Base-by-base conservation (phyloP, 2,113 vertebrate species). In the Megaceryle maxima region DNA sequence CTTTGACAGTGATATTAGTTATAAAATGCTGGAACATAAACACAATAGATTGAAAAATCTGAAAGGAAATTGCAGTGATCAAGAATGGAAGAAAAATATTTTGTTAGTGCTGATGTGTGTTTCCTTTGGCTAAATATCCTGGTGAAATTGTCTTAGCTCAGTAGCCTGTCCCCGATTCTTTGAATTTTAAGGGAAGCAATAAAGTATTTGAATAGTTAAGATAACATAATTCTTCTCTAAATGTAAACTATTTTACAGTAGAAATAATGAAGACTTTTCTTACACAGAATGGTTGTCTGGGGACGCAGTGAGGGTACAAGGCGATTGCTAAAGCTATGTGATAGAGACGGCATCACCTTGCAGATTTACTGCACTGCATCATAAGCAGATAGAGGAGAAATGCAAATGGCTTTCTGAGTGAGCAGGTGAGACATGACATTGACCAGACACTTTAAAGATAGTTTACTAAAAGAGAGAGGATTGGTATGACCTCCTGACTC, bases 351-450 rank as follows among this genome's bases (percentile, higher is more conserved):
- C 66, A 85, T 53, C 2, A 12, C 81, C 76, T 20, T 44, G 41
- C 37, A 94, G 90, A 97, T 97, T 95, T 97, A 95, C 33, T 82
- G 74, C 81, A 51, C 18, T 5, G 8, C 20, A 37, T 69, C 60
- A 56, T 66, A 75, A 94, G 63, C 63, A 80, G 91, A 87, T 18
- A 90, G 59, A 91, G 41, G 29, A 94, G 87, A 91, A 96, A 92
- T 35, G 81, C 80, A 83, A 91, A 93, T 0, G 11, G 56, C n/a
- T 83, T 83, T 96, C 89, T 91, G 81, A 72, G 86, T 88, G 91
- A 96, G 80, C 80, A 95, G 77, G 95, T 92, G 95, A 95, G 86
- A 96, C 1, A 4, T 92, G 96, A 97, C 86, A 75, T 78, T 96
- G 85, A 83, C 85, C 96, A 97, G 96, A 83, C 78, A 83, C 67